Evolutionary conservation across 2,888 invertebrate genomes (phyloP).

Genomic region (Bombylius discolor): DNA sequence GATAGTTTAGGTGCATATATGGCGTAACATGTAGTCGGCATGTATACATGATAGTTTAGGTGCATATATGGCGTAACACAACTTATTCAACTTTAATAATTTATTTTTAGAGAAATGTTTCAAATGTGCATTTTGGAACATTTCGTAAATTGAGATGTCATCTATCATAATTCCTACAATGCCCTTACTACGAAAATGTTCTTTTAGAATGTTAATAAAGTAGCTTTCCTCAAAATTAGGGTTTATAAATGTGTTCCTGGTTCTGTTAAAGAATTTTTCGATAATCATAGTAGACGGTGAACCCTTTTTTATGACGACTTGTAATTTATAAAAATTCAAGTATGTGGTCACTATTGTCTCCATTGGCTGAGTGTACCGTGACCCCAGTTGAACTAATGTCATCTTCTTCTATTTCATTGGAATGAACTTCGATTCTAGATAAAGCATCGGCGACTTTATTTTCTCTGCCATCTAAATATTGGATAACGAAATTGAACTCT

Average conservation of each 20-base stretch:
- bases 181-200: neutral
- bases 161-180: conserved; percentile 2
- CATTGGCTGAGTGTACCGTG: conserved; percentile 11
- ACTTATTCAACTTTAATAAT: no score
- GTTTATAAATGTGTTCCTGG: neutral
- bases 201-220: conserved; percentile 2
- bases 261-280: neutral
- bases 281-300: neutral
- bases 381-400: conserved; percentile 4
- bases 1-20: no score
- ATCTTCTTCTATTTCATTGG: neutral
- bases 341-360: conserved; percentile 11
- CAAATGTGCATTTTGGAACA: neutral
- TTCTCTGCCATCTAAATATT: neutral
- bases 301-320: conserved; percentile 1
- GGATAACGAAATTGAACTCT: conserved; percentile 4
- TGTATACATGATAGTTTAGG: no score
- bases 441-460: conserved; percentile 3
- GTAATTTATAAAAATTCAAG: conserved; percentile 2
- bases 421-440: conserved; percentile 2
- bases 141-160: neutral
- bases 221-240: neutral
- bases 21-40: no score
- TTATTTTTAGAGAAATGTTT: no score
- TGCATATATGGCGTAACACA: no score